Conservation (phyloP, 2,113 vertebrate genomes). For the Albula glossodonta region DNA sequence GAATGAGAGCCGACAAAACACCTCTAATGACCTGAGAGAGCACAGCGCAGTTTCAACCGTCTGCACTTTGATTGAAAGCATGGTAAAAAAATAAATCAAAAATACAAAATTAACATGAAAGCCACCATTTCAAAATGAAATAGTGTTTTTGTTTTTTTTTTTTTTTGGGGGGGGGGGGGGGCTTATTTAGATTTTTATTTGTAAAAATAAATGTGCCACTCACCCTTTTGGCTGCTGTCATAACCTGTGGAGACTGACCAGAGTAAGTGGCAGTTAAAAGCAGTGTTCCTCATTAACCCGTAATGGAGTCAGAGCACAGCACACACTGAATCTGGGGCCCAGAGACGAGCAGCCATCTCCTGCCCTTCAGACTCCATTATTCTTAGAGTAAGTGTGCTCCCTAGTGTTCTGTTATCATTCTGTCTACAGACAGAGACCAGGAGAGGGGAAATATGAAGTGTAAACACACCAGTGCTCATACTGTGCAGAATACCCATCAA, state of each 20-base stretch:
- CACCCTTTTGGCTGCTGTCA: constrained; percentile 38
- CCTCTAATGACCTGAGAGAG: constrained; percentile 10
- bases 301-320: constrained; percentile 58
- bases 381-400: constrained; percentile 72
- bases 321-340: constrained; percentile 48
- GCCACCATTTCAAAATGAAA: not conserved
- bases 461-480: too few species aligned
- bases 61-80: constrained; percentile 3
- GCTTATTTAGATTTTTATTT: not conserved
- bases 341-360: not conserved
- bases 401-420: constrained; percentile 61
- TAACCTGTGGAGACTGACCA: constrained; percentile 59
- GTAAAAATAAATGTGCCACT: constrained; percentile 41
- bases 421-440: constrained; percentile 8
- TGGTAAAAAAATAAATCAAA: not conserved
- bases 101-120: constrained; percentile 5
- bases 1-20: constrained; percentile 1
- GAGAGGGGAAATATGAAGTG: not conserved
- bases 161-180: too few species aligned
- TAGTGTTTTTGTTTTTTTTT: not conserved
- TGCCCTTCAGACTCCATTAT: constrained; percentile 39
- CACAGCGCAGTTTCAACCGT: not conserved
- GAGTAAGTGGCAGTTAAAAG: constrained; percentile 64
- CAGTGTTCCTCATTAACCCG: constrained; percentile 63
- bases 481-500: too few species aligned